Conservation (phyloP, 2,797 vertebrate genomes). For the Sternarchorhynchus goeldii region DNA sequence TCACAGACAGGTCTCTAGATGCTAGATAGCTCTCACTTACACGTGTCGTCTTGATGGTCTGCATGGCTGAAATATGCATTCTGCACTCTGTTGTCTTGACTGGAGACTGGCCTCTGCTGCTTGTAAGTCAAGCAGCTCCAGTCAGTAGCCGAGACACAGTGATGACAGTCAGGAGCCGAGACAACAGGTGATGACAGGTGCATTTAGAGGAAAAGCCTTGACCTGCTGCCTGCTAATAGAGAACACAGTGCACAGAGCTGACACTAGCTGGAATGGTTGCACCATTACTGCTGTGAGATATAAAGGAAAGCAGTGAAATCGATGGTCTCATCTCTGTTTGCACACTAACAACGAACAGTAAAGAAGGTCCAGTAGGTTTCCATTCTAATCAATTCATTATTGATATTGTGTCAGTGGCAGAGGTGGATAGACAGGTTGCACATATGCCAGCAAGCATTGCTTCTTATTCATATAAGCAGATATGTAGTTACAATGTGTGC, state of each 20-base stretch:
- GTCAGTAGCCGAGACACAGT: neutral
- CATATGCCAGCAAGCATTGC: neutral
- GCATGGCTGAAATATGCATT: neutral
- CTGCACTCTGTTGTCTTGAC: slow-evolving; percentile 10
- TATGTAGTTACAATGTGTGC: slow-evolving; percentile 10
- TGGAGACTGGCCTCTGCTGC: neutral
- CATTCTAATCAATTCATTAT: slow-evolving; percentile 22
- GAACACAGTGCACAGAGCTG: neutral
- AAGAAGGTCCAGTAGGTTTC: slow-evolving; percentile 12
- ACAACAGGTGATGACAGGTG: slow-evolving; percentile 15
- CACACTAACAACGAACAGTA: slow-evolving; percentile 28
- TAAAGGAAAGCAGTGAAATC: slow-evolving; percentile 22
- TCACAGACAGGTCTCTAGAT: neutral
- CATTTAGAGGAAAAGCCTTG: slow-evolving; percentile 6
- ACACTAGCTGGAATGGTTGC: neutral
- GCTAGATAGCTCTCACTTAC: neutral
- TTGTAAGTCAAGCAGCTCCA: neutral
- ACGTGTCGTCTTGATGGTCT: neutral
- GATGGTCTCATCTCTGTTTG: neutral
- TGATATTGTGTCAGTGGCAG: slow-evolving; percentile 11
- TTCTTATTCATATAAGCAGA: slow-evolving; percentile 4
- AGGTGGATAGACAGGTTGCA: neutral
- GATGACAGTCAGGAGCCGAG: neutral
- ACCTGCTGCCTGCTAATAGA: neutral
- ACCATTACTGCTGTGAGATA: slow-evolving; percentile 15